Evolutionary conservation across 64 coral and sea anemone genomes (phyloP).

Genomic region (Stichodactyla helianthus): DNA sequence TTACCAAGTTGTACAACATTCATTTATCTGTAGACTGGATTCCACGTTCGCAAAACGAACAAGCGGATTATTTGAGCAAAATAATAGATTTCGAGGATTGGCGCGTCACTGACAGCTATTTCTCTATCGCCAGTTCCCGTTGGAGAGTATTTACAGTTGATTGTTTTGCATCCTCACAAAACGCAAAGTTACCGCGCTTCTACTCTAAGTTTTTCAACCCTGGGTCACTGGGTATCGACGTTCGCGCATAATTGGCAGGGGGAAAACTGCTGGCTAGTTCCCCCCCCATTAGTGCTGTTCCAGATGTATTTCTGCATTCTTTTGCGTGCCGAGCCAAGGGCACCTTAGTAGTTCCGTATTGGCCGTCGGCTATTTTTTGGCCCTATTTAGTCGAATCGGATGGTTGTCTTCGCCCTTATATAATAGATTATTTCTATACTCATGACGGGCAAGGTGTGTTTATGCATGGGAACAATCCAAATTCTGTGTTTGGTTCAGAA

Average conservation of each 20-base stretch:
- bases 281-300: background rate
- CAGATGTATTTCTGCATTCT: background rate
- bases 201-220: constrained; percentile 46
- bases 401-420: too few species aligned
- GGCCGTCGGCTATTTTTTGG: background rate
- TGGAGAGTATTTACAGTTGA: constrained; percentile 53
- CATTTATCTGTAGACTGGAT: constrained; percentile 30
- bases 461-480: too few species aligned
- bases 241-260: background rate
- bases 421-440: too few species aligned
- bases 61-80: constrained; percentile 58
- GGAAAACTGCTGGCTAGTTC: background rate
- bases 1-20: constrained; percentile 31
- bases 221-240: constrained; percentile 20
- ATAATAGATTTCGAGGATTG: constrained; percentile 61
- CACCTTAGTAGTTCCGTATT: background rate
- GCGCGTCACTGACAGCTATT: constrained; percentile 43
- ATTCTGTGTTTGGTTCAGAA: too few species aligned
- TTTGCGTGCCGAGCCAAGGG: too few species aligned
- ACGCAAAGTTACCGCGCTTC: constrained; percentile 31
- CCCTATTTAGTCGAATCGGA: too few species aligned
- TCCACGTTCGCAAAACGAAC: constrained; percentile 38
- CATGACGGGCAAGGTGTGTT: too few species aligned
- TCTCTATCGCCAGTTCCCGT: constrained; percentile 10
- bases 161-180: constrained; percentile 55